Evolutionary conservation across 1,140 invertebrate species (phyloP).

Genomic region (Micrasema longulum): DNA sequence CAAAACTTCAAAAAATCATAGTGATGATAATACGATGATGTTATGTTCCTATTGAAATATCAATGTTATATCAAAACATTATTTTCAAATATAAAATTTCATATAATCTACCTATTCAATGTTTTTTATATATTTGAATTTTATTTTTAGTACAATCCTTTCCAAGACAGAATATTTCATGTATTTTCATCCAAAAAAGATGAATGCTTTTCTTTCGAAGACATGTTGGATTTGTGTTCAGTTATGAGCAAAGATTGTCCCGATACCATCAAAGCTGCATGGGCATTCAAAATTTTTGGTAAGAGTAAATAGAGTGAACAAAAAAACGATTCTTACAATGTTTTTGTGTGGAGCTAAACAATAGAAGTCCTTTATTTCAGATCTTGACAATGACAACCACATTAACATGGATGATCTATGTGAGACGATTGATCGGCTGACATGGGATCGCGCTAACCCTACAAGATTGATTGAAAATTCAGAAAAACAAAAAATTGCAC

Average conservation of each 20-base stretch:
- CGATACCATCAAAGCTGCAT: conserved; percentile 74
- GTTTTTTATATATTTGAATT: no score
- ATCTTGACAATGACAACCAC: conserved; percentile 72
- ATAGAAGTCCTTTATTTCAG: conserved; percentile 59
- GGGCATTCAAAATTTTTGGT: conserved; percentile 86
- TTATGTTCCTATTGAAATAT: no score
- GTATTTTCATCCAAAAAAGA: conserved; percentile 79
- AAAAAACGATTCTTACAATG: not conserved
- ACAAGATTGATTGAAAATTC: conserved; percentile 56
- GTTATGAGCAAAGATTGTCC: conserved; percentile 79
- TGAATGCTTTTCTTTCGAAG: conserved; percentile 78
- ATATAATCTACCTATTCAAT: no score
- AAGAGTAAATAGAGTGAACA: conserved; percentile 44
- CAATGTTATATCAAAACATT: no score
- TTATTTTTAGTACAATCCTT: conserved; percentile 79
- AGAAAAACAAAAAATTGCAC: conserved; percentile 62
- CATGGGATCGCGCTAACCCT: conserved; percentile 56
- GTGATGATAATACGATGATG: no score
- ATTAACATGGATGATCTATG: conserved; percentile 69
- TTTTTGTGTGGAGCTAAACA: not conserved
- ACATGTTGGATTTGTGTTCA: conserved; percentile 80
- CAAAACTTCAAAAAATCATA: no score
- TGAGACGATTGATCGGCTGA: conserved; percentile 67
- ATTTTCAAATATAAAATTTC: no score
- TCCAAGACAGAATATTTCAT: conserved; percentile 74